Evolutionary conservation across 1,140 invertebrate species (phyloP).

Genomic region (Pseudomyrmex dendroicus): DNA sequence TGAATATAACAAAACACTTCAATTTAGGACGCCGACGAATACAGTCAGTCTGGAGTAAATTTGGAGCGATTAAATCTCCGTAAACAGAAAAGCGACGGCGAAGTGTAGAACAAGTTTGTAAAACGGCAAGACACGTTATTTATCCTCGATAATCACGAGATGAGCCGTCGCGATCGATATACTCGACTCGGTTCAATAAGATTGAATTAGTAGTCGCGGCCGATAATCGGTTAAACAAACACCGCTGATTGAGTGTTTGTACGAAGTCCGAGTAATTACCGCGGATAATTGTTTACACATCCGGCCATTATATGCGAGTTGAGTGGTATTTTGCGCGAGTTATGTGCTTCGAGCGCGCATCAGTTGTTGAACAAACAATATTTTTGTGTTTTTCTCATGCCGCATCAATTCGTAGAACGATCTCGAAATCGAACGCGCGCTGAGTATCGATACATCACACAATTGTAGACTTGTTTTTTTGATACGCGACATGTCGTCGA

Average conservation of each 20-base stretch:
- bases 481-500: not conserved
- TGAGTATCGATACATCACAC: no score
- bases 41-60: not conserved
- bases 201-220: slow-evolving; percentile 29
- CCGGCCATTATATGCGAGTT: slow-evolving; percentile 18
- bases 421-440: no score
- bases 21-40: no score
- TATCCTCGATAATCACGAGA: slow-evolving; percentile 38
- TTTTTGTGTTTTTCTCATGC: not conserved
- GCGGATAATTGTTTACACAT: slow-evolving; percentile 36
- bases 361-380: not conserved
- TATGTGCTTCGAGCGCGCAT: slow-evolving; percentile 27
- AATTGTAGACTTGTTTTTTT: no score
- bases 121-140: not conserved
- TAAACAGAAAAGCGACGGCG: not conserved
- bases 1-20: no score
- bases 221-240: slow-evolving; percentile 50
- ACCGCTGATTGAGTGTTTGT: slow-evolving; percentile 44
- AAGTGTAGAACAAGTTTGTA: not conserved
- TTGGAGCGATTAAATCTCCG: slow-evolving; percentile 22
- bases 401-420: no score
- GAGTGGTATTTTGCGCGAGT: not conserved
- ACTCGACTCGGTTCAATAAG: slow-evolving; percentile 23
- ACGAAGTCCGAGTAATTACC: slow-evolving; percentile 18
- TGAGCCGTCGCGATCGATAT: slow-evolving; percentile 1